Evolutionary conservation across 2,797 vertebrate species (phyloP), one percentile per base, ranked within the genome.

Genomic region (Anguilla pacifica): DNA sequence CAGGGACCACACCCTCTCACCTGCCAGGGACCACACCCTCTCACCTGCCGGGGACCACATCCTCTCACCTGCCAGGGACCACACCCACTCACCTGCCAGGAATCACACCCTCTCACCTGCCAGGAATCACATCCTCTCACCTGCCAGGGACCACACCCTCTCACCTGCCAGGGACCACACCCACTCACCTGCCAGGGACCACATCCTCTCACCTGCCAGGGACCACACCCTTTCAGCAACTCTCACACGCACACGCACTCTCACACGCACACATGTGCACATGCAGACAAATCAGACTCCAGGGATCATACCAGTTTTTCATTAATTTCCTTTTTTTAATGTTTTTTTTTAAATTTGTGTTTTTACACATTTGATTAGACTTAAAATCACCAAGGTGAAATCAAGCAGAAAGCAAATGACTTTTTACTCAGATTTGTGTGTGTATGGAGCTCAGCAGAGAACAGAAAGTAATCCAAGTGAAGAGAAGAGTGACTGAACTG

Each of bases 371-470:
- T 94, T 93, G 92, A 95, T 93, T 95, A 93, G 95, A 95, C 95
- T 95, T 95, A 93, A 94, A 94, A 94, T 91, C 92, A 91, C 94
- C 94, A 95, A 95, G 95, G 96, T 94, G 94, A 95, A 95, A 95
- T 93, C 94, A 95, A 93, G 94, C 93, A 93, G 94, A 94, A 94
- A 87, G 85, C 79, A 93, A 92, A 81, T 92, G 95, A 95, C 95
- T 95, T 95, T 96, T 95, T 96, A 94, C 94, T 95, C 94, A 95
- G 93, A 94, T 77, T 22, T 46, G 77, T 91, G 87, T 87, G 87
- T 87, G 88, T 87, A 79, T 86, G 53, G 31, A 83, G 64, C 72
- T 83, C 93, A 90, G 88, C 91, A 94, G 95, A 92, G 93, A 86
- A 90, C 79, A 85, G 85, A 89, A 86, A 89, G 67, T 67, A 83